Base-by-base conservation (phyloP, 1,140 invertebrate genomes). In the Achroia grisella region DNA sequence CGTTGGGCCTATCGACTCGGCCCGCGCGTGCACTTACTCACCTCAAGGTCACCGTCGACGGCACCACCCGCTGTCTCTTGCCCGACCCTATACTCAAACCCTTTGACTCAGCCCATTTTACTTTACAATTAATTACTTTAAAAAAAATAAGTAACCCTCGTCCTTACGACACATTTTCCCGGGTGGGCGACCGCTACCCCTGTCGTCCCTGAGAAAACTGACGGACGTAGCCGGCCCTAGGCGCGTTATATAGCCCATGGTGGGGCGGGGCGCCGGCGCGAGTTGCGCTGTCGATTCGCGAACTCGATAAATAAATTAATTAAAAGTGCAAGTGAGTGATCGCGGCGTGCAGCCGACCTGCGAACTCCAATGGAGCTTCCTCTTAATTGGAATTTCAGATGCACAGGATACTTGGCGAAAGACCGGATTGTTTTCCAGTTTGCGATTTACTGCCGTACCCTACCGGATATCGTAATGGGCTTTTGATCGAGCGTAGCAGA, bases 251-350 rank as follows among this genome's bases (percentile, higher is more conserved):
- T 80, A 84, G 68, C 40, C 53, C 48, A 62, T 43, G 42, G 77
- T 54, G 75, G 80, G 80, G 74, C 59, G 69, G 67, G 79, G 69
- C 69, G 75, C 62, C 53, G 66, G 64, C 77, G 62, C 80, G 78
- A 77, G 74, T 80, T 82, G 80, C 78, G 78, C 80, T 71, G 76
- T 84, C 72, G 80, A 80, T 79, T 65, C 72, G 71, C 71, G 76
- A 64, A 78, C 78, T 73, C 76, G 69, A 85, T 85, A 85, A 85
- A 85, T 85, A 82, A 85, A 85, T 85, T 82, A 85, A 85, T 85
- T 85, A 85, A 85, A 85, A 85, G 78, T 85, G 81, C 78, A 85
- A 85, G 78, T 82, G 76, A 85, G 71, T 73, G 78, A 85, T 85
- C 73, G 73, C 66, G 56, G 70, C 75, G 66, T 78, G 76, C 75